Conservation (phyloP, 1,140 invertebrate species). For the Oreohelix idahoensis region DNA sequence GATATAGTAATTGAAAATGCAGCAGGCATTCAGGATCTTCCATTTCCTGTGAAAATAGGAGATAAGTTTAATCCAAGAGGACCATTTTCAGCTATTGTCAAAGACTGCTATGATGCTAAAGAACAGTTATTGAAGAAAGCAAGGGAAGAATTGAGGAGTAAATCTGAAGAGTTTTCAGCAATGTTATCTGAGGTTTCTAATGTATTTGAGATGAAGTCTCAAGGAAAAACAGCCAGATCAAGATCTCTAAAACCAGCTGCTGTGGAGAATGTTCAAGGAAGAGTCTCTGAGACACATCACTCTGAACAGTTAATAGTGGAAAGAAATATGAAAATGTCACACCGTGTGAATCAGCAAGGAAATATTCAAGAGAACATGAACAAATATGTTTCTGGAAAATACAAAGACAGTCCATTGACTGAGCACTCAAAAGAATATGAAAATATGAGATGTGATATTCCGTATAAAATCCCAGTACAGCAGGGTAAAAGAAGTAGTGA, state of each 20-base stretch:
- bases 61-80: constrained; percentile 9
- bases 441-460: not conserved
- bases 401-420: not conserved
- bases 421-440: not conserved
- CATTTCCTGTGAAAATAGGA: not conserved
- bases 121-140: not conserved
- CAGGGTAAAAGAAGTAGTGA: not conserved
- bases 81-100: constrained; percentile 11
- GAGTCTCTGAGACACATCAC: not conserved
- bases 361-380: not conserved
- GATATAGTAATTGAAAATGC: constrained; percentile 10
- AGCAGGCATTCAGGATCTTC: not conserved
- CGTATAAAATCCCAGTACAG: not conserved
- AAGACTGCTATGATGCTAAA: constrained; percentile 21
- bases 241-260: not conserved
- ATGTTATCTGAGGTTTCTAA: not conserved
- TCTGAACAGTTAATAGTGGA: not conserved
- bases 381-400: not conserved
- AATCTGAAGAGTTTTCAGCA: not conserved
- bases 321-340: not conserved
- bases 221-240: not conserved
- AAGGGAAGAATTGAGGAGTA: not conserved
- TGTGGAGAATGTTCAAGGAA: not conserved
- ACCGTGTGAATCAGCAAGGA: not conserved
- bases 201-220: not conserved